Conservation (phyloP, 1,140 invertebrate species). For the Thaumetopoea pityocampa region DNA sequence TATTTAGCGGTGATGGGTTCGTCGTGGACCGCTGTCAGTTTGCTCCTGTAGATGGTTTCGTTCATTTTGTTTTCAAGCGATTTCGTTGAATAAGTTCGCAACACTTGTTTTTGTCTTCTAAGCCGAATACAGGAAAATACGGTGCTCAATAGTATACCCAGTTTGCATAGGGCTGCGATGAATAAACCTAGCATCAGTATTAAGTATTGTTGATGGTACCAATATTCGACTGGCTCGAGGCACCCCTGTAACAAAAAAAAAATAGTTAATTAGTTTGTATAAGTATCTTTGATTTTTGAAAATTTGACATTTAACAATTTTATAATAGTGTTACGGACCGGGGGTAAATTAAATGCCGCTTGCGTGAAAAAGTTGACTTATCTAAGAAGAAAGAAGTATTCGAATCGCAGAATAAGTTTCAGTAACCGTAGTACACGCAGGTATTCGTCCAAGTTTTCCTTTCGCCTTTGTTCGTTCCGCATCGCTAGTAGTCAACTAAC, state of each 20-base stretch:
- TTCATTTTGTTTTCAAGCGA: constrained; percentile 48
- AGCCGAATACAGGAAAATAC: constrained; percentile 81
- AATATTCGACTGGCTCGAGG: constrained; percentile 81
- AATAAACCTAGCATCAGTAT: constrained; percentile 82
- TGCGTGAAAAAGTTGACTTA: too few relatives aligned
- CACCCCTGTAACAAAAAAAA: constrained; percentile 79
- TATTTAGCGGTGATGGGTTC: constrained; percentile 66
- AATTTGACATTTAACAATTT: too few relatives aligned
- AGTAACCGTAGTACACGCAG: too few relatives aligned
- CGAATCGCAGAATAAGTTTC: too few relatives aligned
- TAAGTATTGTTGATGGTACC: constrained; percentile 86
- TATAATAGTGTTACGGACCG: too few relatives aligned
- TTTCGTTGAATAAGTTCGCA: constrained; percentile 55
- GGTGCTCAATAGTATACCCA: constrained; percentile 81
- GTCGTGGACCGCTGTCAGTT: constrained; percentile 40
- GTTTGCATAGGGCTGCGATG: constrained; percentile 81
- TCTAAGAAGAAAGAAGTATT: too few relatives aligned
- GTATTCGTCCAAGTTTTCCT: too few relatives aligned
- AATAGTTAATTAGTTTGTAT: too few relatives aligned
- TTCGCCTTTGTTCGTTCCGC: too few relatives aligned
- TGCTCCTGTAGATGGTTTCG: constrained; percentile 66
- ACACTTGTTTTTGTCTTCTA: constrained; percentile 48
- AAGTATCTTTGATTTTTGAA: too few relatives aligned
- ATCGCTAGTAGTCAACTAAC: too few relatives aligned
- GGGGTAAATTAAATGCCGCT: too few relatives aligned